phyloP scores from a whole-genome alignment of 1,140 invertebrate genomes.

The Bombus polaris region DNA sequence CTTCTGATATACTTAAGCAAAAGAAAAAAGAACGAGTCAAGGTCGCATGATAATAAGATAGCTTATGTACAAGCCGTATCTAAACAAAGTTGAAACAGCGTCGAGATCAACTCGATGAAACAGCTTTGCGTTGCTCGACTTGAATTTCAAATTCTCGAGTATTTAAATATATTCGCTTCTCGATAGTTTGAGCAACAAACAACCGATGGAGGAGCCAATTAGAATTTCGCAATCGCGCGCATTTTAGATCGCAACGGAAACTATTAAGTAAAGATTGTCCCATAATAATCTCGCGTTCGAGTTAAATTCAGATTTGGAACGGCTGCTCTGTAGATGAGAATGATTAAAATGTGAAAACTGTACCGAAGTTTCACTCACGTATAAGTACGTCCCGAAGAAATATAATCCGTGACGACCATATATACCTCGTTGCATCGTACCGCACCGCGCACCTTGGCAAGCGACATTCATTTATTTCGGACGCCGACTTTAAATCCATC shows the following conservation, averaged over 20 bases:
- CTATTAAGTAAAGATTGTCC: no score
- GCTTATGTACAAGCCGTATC: neutral
- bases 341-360: neutral
- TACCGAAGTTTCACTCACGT: neutral
- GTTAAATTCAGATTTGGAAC: neutral
- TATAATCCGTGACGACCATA: slow-evolving; percentile 54
- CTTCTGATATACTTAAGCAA: no score
- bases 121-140: no score
- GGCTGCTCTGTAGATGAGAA: neutral
- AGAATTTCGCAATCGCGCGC: neutral
- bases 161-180: neutral
- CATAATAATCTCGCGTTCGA: no score
- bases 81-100: neutral
- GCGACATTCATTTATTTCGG: slow-evolving; percentile 67
- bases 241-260: neutral
- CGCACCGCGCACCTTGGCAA: slow-evolving; percentile 41
- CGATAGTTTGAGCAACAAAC: neutral
- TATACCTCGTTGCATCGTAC: slow-evolving; percentile 42
- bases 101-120: neutral
- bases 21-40: neutral
- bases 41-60: neutral
- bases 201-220: neutral
- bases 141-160: neutral
- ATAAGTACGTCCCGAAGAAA: slow-evolving; percentile 36
- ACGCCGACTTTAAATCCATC: slow-evolving; percentile 65